Conservation (phyloP, 2,113 vertebrate species). For the Gymnobelideus leadbeateri region DNA sequence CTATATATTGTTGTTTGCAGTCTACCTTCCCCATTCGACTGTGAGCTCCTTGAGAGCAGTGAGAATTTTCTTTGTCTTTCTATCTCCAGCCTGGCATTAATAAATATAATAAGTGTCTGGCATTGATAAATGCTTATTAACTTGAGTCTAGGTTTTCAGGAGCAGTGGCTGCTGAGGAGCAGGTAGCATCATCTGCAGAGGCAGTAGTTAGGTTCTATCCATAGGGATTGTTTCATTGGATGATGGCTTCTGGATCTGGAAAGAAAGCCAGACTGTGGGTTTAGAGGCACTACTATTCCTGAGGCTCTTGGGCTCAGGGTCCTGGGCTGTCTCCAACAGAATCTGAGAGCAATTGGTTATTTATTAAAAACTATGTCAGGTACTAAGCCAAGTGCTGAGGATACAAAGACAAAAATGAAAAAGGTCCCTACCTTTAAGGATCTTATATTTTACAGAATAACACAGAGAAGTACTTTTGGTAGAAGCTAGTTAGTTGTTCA, state of each 20-base stretch:
- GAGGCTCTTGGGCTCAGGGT: background rate
- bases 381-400: background rate
- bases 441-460: background rate
- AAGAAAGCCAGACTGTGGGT: background rate
- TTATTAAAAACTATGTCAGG: background rate
- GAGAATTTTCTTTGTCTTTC: background rate
- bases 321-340: background rate
- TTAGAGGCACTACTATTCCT: background rate
- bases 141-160: background rate
- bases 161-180: background rate
- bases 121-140: background rate
- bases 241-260: background rate
- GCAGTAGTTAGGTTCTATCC: background rate
- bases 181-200: background rate
- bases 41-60: background rate
- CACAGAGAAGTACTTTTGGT: background rate
- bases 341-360: background rate
- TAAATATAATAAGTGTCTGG: background rate
- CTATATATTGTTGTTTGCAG: background rate
- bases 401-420: background rate
- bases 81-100: background rate
- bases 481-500: background rate
- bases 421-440: background rate
- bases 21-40: background rate
- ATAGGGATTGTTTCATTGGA: background rate